These are phyloP conservation scores for Ailurus styani DNA, from an alignment of 2,113 vertebrate species.

Conservation along the genomic window DNA sequence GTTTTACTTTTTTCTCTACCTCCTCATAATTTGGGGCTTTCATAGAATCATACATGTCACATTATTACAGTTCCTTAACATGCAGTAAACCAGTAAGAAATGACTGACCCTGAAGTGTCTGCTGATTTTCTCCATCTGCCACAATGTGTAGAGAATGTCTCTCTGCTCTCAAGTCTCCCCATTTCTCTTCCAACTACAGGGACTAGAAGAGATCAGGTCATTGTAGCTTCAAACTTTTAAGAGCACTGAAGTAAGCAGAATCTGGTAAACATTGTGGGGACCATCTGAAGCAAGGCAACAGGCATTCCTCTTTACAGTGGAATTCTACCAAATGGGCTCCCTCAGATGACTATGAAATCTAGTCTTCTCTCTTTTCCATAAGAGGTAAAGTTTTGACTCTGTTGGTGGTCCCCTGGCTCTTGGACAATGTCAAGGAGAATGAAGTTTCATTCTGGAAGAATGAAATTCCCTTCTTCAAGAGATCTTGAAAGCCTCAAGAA, in stretches of 20 bases:
- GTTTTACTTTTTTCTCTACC: not conserved
- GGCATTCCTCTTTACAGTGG: not conserved
- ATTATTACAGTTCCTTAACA: not conserved
- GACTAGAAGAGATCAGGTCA: not conserved
- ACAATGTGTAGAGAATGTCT: not conserved
- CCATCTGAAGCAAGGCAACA: not conserved
- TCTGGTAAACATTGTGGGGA: not conserved
- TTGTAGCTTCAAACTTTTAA: not conserved
- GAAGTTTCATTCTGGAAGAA: not conserved
- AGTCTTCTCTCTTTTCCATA: not conserved
- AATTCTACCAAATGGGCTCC: not conserved
- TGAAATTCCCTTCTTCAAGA: not conserved
- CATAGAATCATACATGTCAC: not conserved
- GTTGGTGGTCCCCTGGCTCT: not conserved
- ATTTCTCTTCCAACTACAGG: not conserved
- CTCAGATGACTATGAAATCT: not conserved
- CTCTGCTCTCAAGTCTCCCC: not conserved
- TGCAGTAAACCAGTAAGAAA: not conserved
- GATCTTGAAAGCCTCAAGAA: not conserved
- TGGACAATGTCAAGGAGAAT: not conserved
- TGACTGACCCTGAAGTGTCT: not conserved
- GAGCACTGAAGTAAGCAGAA: not conserved
- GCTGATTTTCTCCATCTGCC: not conserved
- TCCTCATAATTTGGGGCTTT: not conserved
- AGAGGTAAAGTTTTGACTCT: not conserved